Conservation (phyloP, 2,888 invertebrate genomes). For the Uloborus plumipes region DNA sequence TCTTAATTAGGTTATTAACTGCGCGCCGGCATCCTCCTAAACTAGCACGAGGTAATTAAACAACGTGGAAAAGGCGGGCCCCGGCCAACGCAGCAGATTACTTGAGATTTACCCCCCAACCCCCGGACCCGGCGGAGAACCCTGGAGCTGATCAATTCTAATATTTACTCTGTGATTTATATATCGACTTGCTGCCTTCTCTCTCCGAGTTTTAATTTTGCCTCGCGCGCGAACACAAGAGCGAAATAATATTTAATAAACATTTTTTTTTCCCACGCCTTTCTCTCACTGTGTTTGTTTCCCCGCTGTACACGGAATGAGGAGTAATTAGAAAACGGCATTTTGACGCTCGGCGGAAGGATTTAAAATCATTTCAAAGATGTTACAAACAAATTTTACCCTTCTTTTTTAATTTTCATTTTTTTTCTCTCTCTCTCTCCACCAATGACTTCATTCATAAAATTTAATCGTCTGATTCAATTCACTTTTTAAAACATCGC, state of each 20-base stretch:
- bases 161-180: slow-evolving; percentile 42
- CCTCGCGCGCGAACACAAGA: background rate
- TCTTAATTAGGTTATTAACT: slow-evolving; percentile 65
- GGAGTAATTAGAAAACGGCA: slow-evolving; percentile 16
- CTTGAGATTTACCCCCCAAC: slow-evolving; percentile 2
- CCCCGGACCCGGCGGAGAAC: background rate
- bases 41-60: slow-evolving; percentile 63
- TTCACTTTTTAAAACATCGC: too few relatives aligned
- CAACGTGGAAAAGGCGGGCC: slow-evolving; percentile 60
- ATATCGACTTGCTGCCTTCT: slow-evolving; percentile 11
- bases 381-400: too few relatives aligned
- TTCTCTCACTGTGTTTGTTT: too few relatives aligned
- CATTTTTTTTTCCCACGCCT: background rate
- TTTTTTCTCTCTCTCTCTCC: too few relatives aligned
- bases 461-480: too few relatives aligned
- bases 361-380: too few relatives aligned
- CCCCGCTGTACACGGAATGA: too few relatives aligned
- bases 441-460: too few relatives aligned
- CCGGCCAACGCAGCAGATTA: slow-evolving; percentile 5
- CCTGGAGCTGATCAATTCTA: slow-evolving; percentile 34
- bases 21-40: slow-evolving; percentile 42
- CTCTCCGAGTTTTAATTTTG: slow-evolving; percentile 38
- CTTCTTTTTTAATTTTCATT: too few relatives aligned
- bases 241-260: background rate
- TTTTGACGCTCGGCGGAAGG: slow-evolving; percentile 13